Percentiles rank a stretch among this genome's conserved stretches.
phyloP scores from a whole-genome alignment of 2,888 invertebrate genomes.

The Agrochola circellaris region DNA sequence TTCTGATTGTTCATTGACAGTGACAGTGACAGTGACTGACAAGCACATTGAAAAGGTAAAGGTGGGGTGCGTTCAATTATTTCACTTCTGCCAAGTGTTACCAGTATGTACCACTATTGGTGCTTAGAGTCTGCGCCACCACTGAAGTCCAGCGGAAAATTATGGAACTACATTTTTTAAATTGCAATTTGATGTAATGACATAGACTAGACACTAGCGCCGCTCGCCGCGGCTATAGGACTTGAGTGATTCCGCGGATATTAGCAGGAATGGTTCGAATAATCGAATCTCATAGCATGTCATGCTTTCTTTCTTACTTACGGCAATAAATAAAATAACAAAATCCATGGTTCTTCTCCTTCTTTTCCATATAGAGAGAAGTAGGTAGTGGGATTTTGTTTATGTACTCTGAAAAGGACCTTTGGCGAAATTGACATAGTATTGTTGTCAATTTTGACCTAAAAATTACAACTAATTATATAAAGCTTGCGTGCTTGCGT shows the following conservation, averaged over 20 bases:
- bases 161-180: too few species aligned
- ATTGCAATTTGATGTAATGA: too few species aligned
- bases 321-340: neutral
- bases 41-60: too few species aligned
- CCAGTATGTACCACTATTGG: neutral
- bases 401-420: neutral
- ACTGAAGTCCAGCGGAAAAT: too few species aligned
- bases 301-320: neutral
- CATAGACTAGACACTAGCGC: too few species aligned
- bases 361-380: neutral
- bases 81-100: neutral
- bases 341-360: neutral
- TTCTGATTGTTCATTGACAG: constrained; percentile 1
- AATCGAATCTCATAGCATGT: neutral
- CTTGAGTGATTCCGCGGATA: too few species aligned
- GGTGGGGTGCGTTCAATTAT: neutral
- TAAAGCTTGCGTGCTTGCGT: too few species aligned
- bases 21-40: neutral
- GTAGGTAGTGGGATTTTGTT: neutral
- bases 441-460: constrained; percentile 6
- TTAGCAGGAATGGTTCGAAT: neutral
- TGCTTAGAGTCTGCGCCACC: neutral
- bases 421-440: neutral
- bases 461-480: neutral
- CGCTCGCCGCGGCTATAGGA: too few species aligned